Evolutionary conservation across 2,888 invertebrate species (phyloP).

Genomic region (Cosmorhoe ocellata): DNA sequence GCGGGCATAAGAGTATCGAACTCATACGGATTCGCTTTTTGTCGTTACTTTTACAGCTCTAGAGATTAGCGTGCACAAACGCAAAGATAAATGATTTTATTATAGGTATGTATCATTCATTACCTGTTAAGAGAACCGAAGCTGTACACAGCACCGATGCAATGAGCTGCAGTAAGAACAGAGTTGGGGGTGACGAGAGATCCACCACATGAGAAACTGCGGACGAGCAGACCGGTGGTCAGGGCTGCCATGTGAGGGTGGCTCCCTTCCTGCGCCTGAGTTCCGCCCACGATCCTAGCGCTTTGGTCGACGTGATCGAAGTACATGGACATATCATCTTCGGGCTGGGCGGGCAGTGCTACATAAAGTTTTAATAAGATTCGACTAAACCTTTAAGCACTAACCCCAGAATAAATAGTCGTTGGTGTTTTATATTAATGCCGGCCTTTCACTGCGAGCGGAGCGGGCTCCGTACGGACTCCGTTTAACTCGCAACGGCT

Average conservation of each 20-base stretch:
- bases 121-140: slow-evolving; percentile 43
- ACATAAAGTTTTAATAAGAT: slow-evolving; percentile 1
- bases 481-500: no score
- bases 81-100: no score
- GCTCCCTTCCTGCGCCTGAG: slow-evolving; percentile 43
- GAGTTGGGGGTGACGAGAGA: slow-evolving; percentile 47
- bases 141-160: slow-evolving; percentile 49
- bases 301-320: slow-evolving; percentile 48
- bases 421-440: no score
- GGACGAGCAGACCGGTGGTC: slow-evolving; percentile 42
- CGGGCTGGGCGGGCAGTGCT: slow-evolving; percentile 55
- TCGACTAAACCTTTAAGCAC: no score
- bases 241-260: slow-evolving; percentile 61
- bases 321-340: slow-evolving; percentile 47
- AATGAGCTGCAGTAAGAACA: slow-evolving; percentile 67
- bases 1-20: no score
- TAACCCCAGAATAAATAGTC: no score
- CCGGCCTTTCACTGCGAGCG: no score
- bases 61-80: no score
- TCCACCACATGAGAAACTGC: slow-evolving; percentile 57
- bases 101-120: neutral
- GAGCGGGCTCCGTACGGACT: no score
- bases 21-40: no score
- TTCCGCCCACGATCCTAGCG: slow-evolving; percentile 61
- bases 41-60: no score